These are phyloP conservation scores for Harpalus rufipes DNA, from an alignment of 2,888 invertebrate genomes.

Conservation along the genomic window DNA sequence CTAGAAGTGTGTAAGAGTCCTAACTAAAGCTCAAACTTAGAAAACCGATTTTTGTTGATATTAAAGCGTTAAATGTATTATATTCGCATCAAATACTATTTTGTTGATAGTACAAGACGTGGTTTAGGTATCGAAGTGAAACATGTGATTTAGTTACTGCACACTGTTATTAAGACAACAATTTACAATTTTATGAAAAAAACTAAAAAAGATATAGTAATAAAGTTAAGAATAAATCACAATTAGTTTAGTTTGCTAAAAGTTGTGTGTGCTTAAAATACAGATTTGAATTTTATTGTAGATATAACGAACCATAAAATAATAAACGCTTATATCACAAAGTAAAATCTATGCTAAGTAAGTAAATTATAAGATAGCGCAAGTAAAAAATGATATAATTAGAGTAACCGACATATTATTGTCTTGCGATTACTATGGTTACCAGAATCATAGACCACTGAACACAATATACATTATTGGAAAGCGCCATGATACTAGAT, in stretches of 20 bases:
- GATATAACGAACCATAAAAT: conserved; percentile 58
- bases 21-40: conserved; percentile 7
- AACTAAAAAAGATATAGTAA: conserved; percentile 53
- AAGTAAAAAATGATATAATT: conserved; percentile 42
- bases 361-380: conserved; percentile 36
- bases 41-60: conserved; percentile 17
- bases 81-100: conserved; percentile 57
- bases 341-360: conserved; percentile 58
- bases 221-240: conserved; percentile 54
- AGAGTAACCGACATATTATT: conserved; percentile 23
- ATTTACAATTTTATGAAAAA: conserved; percentile 64
- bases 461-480: too few species aligned
- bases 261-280: conserved; percentile 62
- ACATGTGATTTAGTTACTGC: conserved; percentile 66
- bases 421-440: conserved; percentile 47
- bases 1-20: neutral
- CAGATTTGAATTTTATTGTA: conserved; percentile 61
- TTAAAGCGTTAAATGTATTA: conserved; percentile 60
- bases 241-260: conserved; percentile 67
- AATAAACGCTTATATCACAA: conserved; percentile 66
- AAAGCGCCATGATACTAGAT: too few species aligned
- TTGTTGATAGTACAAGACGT: conserved; percentile 62
- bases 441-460: neutral
- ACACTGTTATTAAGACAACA: conserved; percentile 64
- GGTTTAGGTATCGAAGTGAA: conserved; percentile 60